phyloP scores from a whole-genome alignment of 2,797 vertebrate genomes.

The Diceros bicornis region DNA sequence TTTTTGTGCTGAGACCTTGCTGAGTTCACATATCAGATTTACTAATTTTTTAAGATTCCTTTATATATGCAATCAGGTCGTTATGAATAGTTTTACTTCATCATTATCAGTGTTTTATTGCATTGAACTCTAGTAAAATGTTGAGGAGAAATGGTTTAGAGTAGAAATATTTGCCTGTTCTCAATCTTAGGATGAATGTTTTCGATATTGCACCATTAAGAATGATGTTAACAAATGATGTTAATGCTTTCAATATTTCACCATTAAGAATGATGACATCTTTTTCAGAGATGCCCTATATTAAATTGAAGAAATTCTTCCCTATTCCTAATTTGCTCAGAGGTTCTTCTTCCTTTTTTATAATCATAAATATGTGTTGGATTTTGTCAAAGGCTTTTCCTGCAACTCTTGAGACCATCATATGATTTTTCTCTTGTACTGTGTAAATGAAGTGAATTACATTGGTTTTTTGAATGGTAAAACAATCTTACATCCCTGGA shows the following conservation, averaged over 20 bases:
- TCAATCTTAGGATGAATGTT: neutral
- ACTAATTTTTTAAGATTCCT: neutral
- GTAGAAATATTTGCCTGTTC: neutral
- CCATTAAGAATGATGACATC: neutral
- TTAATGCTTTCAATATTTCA: neutral
- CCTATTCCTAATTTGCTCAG: neutral
- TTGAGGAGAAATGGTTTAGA: neutral
- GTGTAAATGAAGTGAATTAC: neutral
- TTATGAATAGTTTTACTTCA: neutral
- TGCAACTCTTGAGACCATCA: neutral
- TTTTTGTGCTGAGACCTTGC: neutral
- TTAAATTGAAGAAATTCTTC: neutral
- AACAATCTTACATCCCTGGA: neutral
- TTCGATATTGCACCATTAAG: slow-evolving; percentile 30
- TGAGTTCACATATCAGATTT: neutral
- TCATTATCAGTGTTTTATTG: neutral
- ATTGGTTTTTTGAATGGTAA: slow-evolving; percentile 3
- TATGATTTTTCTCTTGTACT: neutral
- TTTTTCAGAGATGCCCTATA: neutral
- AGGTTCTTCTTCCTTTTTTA: neutral
- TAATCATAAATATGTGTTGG: neutral
- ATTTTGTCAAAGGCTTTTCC: slow-evolving; percentile 1
- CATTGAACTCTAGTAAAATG: neutral
- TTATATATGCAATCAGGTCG: neutral
- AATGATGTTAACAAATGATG: neutral